Percentiles rank a stretch among this genome's conserved stretches.
phyloP scores from a whole-genome alignment of 1,140 invertebrate species.

The Teleopsis dalmanni region DNA sequence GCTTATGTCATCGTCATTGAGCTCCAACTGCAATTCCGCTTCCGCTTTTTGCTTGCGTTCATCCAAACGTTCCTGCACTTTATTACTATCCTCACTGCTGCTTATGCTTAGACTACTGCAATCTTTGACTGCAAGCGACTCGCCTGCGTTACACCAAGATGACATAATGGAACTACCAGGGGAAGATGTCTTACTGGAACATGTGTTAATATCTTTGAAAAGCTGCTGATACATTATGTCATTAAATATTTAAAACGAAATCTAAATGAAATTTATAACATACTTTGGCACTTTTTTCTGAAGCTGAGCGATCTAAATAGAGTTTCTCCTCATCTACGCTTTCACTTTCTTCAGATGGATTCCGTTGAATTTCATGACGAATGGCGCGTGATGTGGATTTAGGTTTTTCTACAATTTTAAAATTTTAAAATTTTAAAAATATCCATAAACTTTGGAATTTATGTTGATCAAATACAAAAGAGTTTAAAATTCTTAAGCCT shows the following conservation, averaged over 20 bases:
- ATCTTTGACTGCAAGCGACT: slow-evolving; percentile 55
- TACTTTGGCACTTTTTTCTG: slow-evolving; percentile 36
- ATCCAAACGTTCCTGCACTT: slow-evolving; percentile 12
- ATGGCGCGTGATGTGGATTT: neutral
- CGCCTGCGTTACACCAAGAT: slow-evolving; percentile 53
- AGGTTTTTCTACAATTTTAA: neutral
- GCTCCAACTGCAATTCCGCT: slow-evolving; percentile 26
- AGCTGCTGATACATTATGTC: neutral
- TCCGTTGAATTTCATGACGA: slow-evolving; percentile 2
- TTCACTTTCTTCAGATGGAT: slow-evolving; percentile 33
- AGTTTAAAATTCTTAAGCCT: too few relatives aligned
- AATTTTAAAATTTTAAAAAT: too few relatives aligned
- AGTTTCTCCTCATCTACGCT: slow-evolving; percentile 41
- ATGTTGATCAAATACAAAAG: too few relatives aligned
- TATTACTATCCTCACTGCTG: slow-evolving; percentile 50
- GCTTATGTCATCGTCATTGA: slow-evolving; percentile 29
- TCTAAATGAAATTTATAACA: slow-evolving; percentile 8
- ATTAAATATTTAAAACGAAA: neutral
- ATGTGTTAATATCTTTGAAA: slow-evolving; percentile 14
- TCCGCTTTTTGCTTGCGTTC: slow-evolving; percentile 14
- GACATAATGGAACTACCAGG: slow-evolving; percentile 47
- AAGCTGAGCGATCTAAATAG: slow-evolving; percentile 38
- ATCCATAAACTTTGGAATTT: too few relatives aligned
- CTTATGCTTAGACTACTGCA: slow-evolving; percentile 49
- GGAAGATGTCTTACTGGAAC: slow-evolving; percentile 43